Evolutionary conservation across 2,888 invertebrate genomes (phyloP), one percentile per base, ranked within the genome.

Genomic region (Aleiodes leptofemur): DNA sequence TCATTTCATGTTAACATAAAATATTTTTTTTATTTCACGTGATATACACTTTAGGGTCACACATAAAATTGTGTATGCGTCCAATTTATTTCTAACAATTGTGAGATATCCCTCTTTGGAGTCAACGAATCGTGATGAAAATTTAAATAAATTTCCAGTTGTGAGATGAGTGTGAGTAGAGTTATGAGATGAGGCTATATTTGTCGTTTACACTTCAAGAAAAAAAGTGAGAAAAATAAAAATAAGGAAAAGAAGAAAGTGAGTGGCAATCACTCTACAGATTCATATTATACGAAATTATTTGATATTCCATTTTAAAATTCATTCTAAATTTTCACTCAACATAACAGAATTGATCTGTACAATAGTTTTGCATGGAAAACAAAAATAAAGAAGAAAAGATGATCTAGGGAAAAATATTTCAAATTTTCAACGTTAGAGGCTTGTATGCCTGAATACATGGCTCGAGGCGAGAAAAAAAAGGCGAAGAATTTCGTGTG

Each of bases 381-480:
- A 23, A 23, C 1, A 43, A 43, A 55, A 55, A 34, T 13, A 53
- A 43, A 16, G 43, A 23, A 48, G 3, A 7, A 31, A 38, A 23
- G 6, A n/a, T 0, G 23, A 23, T 1, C 23, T 23, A 23, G 23
- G 38, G 23, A 9, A 55, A 70, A 57, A 23, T 16, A 48, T 23
- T 16, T 7, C 2, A 14, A 16, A 16, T 16, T 55, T 55, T 55
- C 16, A 79, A 79, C 81, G 79, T 7, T 13, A 31, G 16, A 23
- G 23, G 59, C 14, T 29, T 68, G 29, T 68, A 16, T 68, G n/a
- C 48, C 64, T 51, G 31, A 68, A 51, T 31, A 68, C 68, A 75
- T 81, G 76, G 64, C 76, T 11, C 64, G 72, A 69, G 75, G 66
- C 68, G 79, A 78, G 82, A 82, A 82, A 34, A 85, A 85, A 85